Evolutionary conservation across 2,797 vertebrate species (phyloP), one percentile per base, ranked within the genome.

Genomic region (Halcyon smyrnensis): DNA sequence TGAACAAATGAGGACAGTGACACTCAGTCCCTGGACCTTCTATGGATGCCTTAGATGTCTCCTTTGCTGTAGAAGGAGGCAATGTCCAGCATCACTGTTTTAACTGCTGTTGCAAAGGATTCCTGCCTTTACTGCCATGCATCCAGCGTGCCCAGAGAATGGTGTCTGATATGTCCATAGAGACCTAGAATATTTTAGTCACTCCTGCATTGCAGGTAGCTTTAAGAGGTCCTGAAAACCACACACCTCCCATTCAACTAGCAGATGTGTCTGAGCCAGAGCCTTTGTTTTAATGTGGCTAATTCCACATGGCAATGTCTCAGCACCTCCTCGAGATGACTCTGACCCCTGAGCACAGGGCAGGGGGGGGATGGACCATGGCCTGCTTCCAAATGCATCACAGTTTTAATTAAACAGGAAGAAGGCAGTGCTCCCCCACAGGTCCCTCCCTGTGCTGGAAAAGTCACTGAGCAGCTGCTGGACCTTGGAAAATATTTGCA

Each of bases 391-490:
- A 95, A 83, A 77, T 12, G 20, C 80, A 85, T 75, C 34, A 76
- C 16, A 7, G 21, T 46, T 87, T 83, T 87, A 90, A 87, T 93
- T 68, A 89, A 95, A 87, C 36, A 77, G 92, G 79, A 94, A 73
- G 28, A 84, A 85, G 57, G 53, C 24, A 60, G 70, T 5, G 20
- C 18, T 79, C 51, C 74, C 23, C 21, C 11, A 18, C 39, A 75
- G 56, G 56, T 41, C 67, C 46, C 51, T 94, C 50, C 77, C 74
- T 78, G 21, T 39, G 21, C 48, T 84, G 75, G 65, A 87, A 95
- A 96, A 80, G 71, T 90, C 80, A 84, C 76, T 1, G 4, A 87
- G 59, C 57, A 90, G 81, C 93, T 91, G 60, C 37, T 85, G 69
- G 25, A 68, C 53, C 36, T 87, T 81, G 63, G n/a, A 77, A 97